phyloP scores from a whole-genome alignment of 1,140 invertebrate species.

The Lepidurus arcticus region DNA sequence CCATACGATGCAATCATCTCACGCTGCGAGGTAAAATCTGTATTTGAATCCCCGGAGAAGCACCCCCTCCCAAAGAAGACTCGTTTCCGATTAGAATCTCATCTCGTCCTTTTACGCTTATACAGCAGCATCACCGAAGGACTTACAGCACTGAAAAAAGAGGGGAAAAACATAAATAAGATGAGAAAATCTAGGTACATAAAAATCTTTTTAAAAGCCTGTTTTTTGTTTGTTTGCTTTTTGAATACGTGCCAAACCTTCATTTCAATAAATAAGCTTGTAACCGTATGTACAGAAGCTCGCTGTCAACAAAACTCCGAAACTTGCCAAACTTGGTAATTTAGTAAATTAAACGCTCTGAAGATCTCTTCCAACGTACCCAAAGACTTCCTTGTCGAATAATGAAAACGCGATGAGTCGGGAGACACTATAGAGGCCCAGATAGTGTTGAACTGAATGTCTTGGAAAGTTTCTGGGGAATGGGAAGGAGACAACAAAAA shows the following conservation, averaged over 20 bases:
- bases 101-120: not conserved
- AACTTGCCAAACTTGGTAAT: not conserved
- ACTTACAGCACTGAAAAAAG: not conserved
- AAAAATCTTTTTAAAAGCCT: not conserved
- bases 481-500: too few relatives aligned
- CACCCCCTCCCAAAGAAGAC: not conserved
- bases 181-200: not conserved
- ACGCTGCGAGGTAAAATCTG: conserved; percentile 12
- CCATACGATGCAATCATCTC: conserved; percentile 14
- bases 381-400: not conserved
- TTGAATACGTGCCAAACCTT: too few relatives aligned
- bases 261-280: not conserved
- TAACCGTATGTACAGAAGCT: not conserved
- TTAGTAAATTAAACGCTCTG: not conserved
- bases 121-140: not conserved
- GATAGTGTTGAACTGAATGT: not conserved
- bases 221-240: too few relatives aligned
- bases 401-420: not conserved
- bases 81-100: conserved; percentile 10
- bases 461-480: not conserved
- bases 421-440: not conserved
- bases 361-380: too few relatives aligned
- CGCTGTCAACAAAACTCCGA: not conserved
- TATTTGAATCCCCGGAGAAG: not conserved
- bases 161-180: not conserved